phyloP scores from a whole-genome alignment of 2,113 vertebrate species.

The Atlantisia rogersi region DNA sequence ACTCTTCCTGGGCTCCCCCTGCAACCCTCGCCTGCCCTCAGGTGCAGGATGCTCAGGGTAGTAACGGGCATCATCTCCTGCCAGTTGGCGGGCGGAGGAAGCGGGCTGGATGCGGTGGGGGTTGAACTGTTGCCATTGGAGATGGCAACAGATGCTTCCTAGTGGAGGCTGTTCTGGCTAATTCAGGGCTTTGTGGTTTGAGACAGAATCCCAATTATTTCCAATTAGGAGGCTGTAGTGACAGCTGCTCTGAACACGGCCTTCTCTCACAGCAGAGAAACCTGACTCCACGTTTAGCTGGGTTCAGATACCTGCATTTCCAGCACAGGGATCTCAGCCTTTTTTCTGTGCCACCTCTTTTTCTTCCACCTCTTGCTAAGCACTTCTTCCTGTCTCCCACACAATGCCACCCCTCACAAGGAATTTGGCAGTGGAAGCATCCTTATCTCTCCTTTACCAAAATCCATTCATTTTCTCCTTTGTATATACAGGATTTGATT shows the following conservation, averaged over 20 bases:
- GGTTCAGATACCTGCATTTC: background rate
- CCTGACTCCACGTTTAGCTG: background rate
- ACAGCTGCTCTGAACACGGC: conserved; percentile 61
- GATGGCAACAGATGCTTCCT: conserved; percentile 67
- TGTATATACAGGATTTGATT: conserved; percentile 13
- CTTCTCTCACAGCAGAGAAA: background rate
- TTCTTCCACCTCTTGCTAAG: background rate
- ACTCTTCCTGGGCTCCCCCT: background rate
- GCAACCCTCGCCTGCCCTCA: background rate
- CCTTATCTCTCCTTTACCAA: conserved; percentile 11
- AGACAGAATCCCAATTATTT: conserved; percentile 75
- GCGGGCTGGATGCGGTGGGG: background rate
- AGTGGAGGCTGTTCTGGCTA: conserved; percentile 59
- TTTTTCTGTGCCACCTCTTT: background rate
- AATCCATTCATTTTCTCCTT: background rate
- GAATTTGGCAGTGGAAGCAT: background rate
- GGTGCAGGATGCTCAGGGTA: background rate
- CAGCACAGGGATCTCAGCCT: background rate
- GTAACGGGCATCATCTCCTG: background rate
- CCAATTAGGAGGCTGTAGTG: conserved; percentile 60
- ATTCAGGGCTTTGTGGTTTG: conserved; percentile 69
- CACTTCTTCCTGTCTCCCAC: background rate
- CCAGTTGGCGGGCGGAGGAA: background rate
- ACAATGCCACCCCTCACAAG: background rate
- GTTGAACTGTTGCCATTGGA: conserved; percentile 62